Base-by-base conservation (phyloP, 2,888 invertebrate species). In the Loripinus fragilis region DNA sequence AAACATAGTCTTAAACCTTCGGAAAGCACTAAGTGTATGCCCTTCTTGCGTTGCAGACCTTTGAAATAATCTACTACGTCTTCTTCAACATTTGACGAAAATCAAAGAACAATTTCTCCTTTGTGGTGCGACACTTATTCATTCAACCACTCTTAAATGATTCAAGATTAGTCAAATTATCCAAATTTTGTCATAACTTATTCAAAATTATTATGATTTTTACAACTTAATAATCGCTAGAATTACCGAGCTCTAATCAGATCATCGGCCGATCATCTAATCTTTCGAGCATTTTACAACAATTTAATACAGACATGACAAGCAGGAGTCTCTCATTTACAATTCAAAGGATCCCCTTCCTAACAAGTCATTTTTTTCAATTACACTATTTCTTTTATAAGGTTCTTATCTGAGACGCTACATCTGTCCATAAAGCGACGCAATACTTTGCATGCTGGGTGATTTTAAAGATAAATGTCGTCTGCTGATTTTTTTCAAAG, bases 231-330 rank as follows among this genome's bases (percentile, higher is more conserved):
- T 33, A 60, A 60, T 33, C 7, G 20, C 20, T 33, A 60, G 15
- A 30, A 60, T 60, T 60, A 33, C 60, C 60, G 60, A 60, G 3
- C 30, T 60, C 23, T 30, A 60, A n/a, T 60, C 33, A 33, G 60
- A 60, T 60, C 28, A 60, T 60, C 33, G 33, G 33, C 12, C 10
- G 17, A 60, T 60, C 60, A 60, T 33, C 60, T 28, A 60, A 60
- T 30, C 60, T 60, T 60, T 60, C 23, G 33, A 60, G 33, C 60
- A 60, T 17, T 60, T 60, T 60, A 28, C 60, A 33, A 30, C 33
- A 60, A 60, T 60, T 60, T 60, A 30, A 20, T 60, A 28, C 60
- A 60, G 33, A n/a, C n/a, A n/a, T n/a, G n/a, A n/a, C n/a, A n/a
- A n/a, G n/a, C n/a, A 60, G 12, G 28, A 17, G 2, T 8, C 33